Evolutionary conservation across 2,113 vertebrate species (phyloP), one percentile per base, ranked within the genome.

Genomic region (Puntigrus tetrazona): DNA sequence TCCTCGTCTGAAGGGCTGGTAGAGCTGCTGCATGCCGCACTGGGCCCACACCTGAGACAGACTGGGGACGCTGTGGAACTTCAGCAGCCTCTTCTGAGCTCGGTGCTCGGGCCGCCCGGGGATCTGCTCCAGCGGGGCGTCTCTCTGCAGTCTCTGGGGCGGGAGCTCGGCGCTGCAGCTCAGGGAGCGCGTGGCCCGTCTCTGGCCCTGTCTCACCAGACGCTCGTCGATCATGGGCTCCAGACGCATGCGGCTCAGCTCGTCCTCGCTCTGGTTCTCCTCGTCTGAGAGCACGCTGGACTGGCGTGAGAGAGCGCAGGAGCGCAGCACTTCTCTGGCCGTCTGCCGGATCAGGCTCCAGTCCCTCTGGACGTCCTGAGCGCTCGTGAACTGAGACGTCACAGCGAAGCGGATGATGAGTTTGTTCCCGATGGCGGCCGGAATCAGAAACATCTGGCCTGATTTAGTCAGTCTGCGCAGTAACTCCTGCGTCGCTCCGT

Each of bases 361-460:
- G 92, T 99, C 98, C 45, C 90, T 94, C 25, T 94, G 92, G 85
- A 99, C 95, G 81, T 99, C 97, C 10, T 96, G 94, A 11, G 89
- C 92, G 6, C 95, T 96, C 25, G 97, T 99, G 91, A 95, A 96
- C 94, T 99, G 97, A 9, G 98, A 99, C 0, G 98, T 99, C 87
- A 99, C 97, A 0, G 96, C 94, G 81, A 99, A 99, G 81, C 98
- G 96, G 82, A 99, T 97, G 85, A 99, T 98, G 85, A 97, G 85
- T 88, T 96, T 97, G 87, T 94, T 94, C 55, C 85, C 90, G 82
- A 99, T 87, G 4, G 95, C 95, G 3, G 97, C 96, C 0, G 96
- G 97, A 84, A 98, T 96, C 82, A 99, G 95, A 91, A 97, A 99
- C 89, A 99, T 95, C 79, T n/a, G 94, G 36, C 97, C 96, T 0